Percentiles rank a stretch among this genome's conserved stretches.
Conservation (phyloP, 2,113 vertebrate genomes). For the Psophia crepitans region DNA sequence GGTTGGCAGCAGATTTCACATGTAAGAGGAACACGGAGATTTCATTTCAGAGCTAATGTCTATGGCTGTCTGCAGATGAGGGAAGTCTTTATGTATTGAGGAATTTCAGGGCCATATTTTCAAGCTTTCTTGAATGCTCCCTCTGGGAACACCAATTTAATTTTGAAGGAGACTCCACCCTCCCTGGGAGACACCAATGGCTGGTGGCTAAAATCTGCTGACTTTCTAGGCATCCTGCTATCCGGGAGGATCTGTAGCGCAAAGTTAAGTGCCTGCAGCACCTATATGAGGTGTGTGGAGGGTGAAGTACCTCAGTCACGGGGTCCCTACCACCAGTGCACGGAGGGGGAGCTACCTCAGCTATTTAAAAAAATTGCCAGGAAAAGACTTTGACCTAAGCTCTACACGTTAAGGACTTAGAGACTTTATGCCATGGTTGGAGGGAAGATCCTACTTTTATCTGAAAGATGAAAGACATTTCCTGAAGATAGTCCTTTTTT, state of each 20-base stretch:
- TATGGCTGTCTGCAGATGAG: not conserved
- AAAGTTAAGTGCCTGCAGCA: not conserved
- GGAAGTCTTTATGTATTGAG: not conserved
- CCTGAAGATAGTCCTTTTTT: not conserved
- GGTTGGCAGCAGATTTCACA: not conserved
- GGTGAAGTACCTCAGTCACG: not conserved
- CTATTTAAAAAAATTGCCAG: not conserved
- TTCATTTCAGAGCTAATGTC: not conserved
- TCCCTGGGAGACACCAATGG: not conserved
- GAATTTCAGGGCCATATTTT: not conserved
- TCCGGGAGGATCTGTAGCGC: not conserved
- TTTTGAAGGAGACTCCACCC: not conserved
- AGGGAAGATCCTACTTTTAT: not conserved
- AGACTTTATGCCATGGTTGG: not conserved
- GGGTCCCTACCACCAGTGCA: too few relatives aligned
- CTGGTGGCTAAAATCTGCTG: not conserved
- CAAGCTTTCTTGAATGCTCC: not conserved
- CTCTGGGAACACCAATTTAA: not conserved
- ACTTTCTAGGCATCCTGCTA: not conserved
- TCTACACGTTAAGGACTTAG: not conserved
- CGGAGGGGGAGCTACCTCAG: not conserved
- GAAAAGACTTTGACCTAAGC: not conserved
- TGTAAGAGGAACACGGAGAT: not conserved
- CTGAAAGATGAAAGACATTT: not conserved
- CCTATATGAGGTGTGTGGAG: fast-evolving